These are phyloP conservation scores for Adineta ricciae DNA, from an alignment of 2,888 invertebrate species.

Conservation along the genomic window DNA sequence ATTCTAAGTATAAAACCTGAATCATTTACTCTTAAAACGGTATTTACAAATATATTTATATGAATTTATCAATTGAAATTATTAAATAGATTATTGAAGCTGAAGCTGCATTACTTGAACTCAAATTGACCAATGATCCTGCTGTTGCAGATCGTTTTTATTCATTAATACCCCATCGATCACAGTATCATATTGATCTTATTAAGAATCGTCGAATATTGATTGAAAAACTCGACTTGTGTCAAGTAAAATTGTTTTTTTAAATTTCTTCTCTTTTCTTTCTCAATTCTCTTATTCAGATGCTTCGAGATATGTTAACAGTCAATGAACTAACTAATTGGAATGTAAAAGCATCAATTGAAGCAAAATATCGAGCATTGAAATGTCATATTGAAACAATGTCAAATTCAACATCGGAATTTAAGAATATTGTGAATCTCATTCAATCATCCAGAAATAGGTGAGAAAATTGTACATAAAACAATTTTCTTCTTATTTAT, in stretches of 20 bases:
- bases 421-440: background rate
- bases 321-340: slow-evolving; percentile 46
- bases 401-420: background rate
- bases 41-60: background rate
- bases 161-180: background rate
- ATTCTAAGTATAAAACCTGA: slow-evolving; percentile 27
- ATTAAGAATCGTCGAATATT: background rate
- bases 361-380: slow-evolving; percentile 43
- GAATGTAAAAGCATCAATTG: slow-evolving; percentile 38
- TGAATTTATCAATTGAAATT: background rate
- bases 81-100: background rate
- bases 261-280: background rate
- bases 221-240: background rate
- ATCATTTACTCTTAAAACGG: background rate
- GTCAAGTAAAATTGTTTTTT: background rate
- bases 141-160: slow-evolving; percentile 37
- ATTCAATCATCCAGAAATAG: background rate
- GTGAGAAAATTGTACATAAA: background rate
- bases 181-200: background rate
- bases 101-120: background rate
- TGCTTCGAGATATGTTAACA: slow-evolving; percentile 43
- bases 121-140: background rate
- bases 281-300: slow-evolving; percentile 35
- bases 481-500: background rate
- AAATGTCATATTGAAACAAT: slow-evolving; percentile 40